Base-by-base conservation (phyloP, 2,888 invertebrate genomes). In the Amiota minor region DNA sequence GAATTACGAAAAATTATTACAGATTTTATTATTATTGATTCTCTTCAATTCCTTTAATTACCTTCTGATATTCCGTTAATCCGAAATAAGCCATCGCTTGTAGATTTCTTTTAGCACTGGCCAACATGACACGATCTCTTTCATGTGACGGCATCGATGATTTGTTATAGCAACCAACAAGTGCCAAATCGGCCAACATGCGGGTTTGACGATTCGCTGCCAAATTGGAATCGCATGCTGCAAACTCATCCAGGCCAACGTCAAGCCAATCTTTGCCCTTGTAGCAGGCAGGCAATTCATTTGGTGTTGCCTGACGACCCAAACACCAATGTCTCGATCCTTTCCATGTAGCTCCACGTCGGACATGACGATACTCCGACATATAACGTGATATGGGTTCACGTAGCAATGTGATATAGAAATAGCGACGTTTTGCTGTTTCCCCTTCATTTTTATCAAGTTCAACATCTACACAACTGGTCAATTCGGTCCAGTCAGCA, bases 401-500 rank as follows among this genome's bases (percentile, higher is more conserved):
- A 76, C 99, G 92, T 68, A 99, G 92, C 78, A 99, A 92, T 8
- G 98, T 98, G 80, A 99, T 97, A 91, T 98, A 99, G 91, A 98
- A 98, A 91, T 98, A 99, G 84, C 98, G 93, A 84, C 96, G 91
- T 86, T 95, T 95, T 1, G 94, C 93, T 10, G 93, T 92, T 73
- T 94, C 93, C 8, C 95, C 96, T 90, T 98, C 98, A 87, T 96
- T 94, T 89, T 96, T 94, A 90, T 98, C 96, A 87, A 99, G 92
- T 86, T 96, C 96, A 45, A 94, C 93, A 87, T 98, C 96, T 55
- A 98, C 98, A 90, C 98, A 98, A 81, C 92, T 93, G 11, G 96
- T 97, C 80, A 99, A 90, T 91, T 99, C 99, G 2, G 99, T 99
- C 95, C 97, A 99, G 91, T 99, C 99, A 45, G 98, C 98, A 89